These are phyloP conservation scores for Amblyopsis hoosieri DNA, from an alignment of 2,797 vertebrate species.

Conservation along the genomic window DNA sequence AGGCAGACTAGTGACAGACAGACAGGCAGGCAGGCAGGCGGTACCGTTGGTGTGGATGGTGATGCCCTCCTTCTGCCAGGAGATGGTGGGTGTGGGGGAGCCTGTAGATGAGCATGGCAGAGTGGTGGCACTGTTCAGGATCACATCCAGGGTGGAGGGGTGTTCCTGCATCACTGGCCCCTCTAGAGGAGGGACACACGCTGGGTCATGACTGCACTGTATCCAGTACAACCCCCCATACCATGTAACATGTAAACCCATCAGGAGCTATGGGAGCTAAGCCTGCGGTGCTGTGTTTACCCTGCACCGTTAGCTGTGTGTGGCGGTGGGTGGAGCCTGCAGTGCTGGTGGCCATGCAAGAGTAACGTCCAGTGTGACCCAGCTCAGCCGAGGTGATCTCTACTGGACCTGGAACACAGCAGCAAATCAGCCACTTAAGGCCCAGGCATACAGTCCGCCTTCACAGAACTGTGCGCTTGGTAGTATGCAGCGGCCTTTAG, in stretches of 20 bases:
- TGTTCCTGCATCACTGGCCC: slow-evolving; percentile 86
- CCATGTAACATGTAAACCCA: not conserved
- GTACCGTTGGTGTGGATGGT: slow-evolving; percentile 84
- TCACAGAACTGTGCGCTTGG: too few species aligned
- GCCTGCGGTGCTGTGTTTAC: slow-evolving; percentile 65
- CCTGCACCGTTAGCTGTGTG: slow-evolving; percentile 86
- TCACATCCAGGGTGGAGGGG: slow-evolving; percentile 83
- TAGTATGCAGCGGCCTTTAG: too few species aligned
- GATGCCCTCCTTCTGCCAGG: slow-evolving; percentile 97
- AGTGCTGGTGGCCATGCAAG: slow-evolving; percentile 84
- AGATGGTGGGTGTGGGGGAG: slow-evolving; percentile 87
- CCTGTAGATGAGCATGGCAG: slow-evolving; percentile 89
- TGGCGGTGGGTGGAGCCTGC: slow-evolving; percentile 90
- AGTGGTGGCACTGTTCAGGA: slow-evolving; percentile 85
- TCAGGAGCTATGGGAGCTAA: not conserved
- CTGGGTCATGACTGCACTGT: not conserved
- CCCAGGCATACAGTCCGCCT: too few species aligned
- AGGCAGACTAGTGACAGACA: not conserved
- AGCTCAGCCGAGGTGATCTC: slow-evolving; percentile 85
- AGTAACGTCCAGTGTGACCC: slow-evolving; percentile 86
- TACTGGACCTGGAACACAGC: slow-evolving; percentile 80
- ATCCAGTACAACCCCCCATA: too few species aligned
- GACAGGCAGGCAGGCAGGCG: not conserved
- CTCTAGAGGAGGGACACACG: slow-evolving; percentile 69
- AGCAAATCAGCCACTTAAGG: not conserved